Base-by-base conservation (phyloP, 1,140 invertebrate genomes). In the Neodiprion lecontei region DNA sequence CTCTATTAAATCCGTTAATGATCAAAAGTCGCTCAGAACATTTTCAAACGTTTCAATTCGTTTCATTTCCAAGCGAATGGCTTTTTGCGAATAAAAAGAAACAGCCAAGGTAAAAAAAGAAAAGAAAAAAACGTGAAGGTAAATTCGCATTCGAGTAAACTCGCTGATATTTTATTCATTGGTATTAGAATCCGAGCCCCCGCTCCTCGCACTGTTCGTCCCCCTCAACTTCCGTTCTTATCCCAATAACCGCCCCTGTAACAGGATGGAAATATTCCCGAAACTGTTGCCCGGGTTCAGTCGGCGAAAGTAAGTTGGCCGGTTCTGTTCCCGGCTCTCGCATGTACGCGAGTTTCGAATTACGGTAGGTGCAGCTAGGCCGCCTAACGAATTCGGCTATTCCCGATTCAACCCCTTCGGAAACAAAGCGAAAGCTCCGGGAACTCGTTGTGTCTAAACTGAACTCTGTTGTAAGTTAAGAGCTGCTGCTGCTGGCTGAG, bases 381-480 rank as follows among this genome's bases (percentile, higher is more conserved):
- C n/a, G 53, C 11, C 72, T 80, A 80, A 80, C 79, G 79, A 80
- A 81, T 80, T 79, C 77, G 72, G 73, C 72, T 78, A 72, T 77
- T 79, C 79, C 75, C 77, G 67, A 53, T 53, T 50, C 69, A 40
- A 67, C 67, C 40, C 23, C 17, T 74, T 53, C 53, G 77, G 76
- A 80, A 83, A 78, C 79, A 79, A 80, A 83, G 77, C 79, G 78
- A 81, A 80, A 81, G 77, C 23, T 74, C 72, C 74, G 70, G 67
- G 70, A 79, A 83, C 80, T 84, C 28, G 28, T 40, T 80, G 83
- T 80, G 81, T 80, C 82, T 80, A 68, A 72, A 78, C 77, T 61
- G 5, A 9, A 40, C 28, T 78, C 72, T 61, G 72, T 72, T 72
- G 53, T 61, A 61, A 61, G 11, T 61, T 61, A 61, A 61, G 53